Evolutionary conservation across 2,113 vertebrate genomes (phyloP).

Genomic region (Microcebus tavaratra): DNA sequence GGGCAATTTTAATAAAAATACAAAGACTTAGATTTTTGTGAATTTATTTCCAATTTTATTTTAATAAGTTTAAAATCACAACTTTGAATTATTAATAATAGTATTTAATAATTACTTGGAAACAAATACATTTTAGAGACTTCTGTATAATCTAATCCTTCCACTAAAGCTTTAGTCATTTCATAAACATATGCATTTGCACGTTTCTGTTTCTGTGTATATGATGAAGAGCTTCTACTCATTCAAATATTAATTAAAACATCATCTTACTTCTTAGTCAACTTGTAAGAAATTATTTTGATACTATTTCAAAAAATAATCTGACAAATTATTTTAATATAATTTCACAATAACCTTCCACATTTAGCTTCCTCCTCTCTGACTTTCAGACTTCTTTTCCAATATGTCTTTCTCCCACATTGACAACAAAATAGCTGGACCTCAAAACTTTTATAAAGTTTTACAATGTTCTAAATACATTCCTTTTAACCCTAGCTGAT

Average conservation of each 20-base stretch:
- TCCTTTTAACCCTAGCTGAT: background rate
- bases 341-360: background rate
- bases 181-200: background rate
- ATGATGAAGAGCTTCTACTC: background rate
- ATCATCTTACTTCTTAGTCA: background rate
- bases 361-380: background rate
- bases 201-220: background rate
- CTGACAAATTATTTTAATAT: background rate
- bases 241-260: background rate
- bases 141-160: background rate
- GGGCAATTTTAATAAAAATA: background rate
- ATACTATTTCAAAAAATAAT: background rate
- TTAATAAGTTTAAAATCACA: background rate
- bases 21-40: background rate
- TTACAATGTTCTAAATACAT: background rate
- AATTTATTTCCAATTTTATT: background rate
- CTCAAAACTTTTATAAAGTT: background rate
- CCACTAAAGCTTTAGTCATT: background rate
- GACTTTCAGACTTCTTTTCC: background rate
- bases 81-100: background rate
- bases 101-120: background rate
- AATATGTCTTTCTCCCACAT: background rate
- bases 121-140: background rate
- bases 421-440: background rate
- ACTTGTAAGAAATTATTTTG: background rate